A percentile compares a stretch with the other conserved stretches of the same genome.
Evolutionary conservation across 1,140 invertebrate species (phyloP).

Genomic region (Acromyrmex heyeri): DNA sequence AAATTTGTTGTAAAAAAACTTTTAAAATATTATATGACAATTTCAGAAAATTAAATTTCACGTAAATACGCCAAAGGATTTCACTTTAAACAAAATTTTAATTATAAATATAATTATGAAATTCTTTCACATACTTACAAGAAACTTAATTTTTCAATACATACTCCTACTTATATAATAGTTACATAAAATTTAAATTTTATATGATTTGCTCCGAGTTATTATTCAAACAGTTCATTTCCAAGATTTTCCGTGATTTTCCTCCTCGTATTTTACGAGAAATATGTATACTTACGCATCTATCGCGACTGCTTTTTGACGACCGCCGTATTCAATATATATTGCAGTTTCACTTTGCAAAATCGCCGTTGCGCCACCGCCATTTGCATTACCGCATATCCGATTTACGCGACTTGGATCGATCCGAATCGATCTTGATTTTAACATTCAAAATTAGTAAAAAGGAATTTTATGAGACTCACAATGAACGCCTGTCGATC

Average conservation of each 20-base stretch:
- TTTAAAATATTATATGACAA: no score
- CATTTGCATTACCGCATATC: background rate
- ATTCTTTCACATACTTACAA: background rate
- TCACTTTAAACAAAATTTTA: no score
- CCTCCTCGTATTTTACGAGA: background rate
- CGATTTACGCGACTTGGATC: background rate
- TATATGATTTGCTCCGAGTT: background rate
- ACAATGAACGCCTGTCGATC: background rate
- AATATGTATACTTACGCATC: background rate
- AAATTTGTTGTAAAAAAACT: no score
- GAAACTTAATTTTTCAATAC: background rate
- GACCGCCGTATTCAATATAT: background rate
- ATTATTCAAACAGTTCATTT: background rate
- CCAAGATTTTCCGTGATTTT: background rate
- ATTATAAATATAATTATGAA: background rate
- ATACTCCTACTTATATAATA: background rate
- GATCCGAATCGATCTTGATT: background rate
- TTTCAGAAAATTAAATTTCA: no score
- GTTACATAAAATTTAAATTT: background rate
- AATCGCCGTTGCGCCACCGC: background rate
- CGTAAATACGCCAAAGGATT: no score
- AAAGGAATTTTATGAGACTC: background rate
- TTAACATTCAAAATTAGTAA: background rate
- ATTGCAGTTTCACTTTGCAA: background rate
- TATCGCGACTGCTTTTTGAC: background rate